These are phyloP conservation scores for Oncopodura yosiiana DNA, from an alignment of 1,140 invertebrate species.

Conservation along the genomic window DNA sequence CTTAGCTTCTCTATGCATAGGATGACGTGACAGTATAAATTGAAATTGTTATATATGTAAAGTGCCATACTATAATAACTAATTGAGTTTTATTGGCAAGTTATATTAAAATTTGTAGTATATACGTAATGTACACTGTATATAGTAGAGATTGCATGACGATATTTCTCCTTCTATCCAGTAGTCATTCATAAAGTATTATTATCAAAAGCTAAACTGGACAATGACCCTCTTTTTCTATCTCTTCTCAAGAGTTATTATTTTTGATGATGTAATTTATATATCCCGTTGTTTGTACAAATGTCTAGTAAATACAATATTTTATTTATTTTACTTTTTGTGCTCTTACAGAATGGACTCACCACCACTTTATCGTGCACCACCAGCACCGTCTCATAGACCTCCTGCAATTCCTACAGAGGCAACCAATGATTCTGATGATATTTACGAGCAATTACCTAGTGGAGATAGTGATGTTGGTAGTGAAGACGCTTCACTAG, in stretches of 20 bases:
- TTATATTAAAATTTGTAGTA: no score
- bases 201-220: no score
- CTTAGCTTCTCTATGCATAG: no score
- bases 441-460: slow-evolving; percentile 71
- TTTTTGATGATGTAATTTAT: background rate
- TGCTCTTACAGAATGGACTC: slow-evolving; percentile 36
- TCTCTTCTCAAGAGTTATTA: background rate
- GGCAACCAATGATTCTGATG: slow-evolving; percentile 39
- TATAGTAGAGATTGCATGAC: no score
- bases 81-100: no score
- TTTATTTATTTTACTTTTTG: background rate
- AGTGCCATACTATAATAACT: no score
- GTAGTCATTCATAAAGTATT: no score
- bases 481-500: slow-evolving; percentile 28
- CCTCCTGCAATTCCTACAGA: slow-evolving; percentile 12
- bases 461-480: slow-evolving; percentile 43
- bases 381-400: slow-evolving; percentile 21
- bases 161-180: no score
- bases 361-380: slow-evolving; percentile 33
- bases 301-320: background rate
- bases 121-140: no score
- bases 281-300: background rate
- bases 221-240: no score
- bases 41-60: no score
- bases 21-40: no score